Conservation (phyloP, 1,140 invertebrate genomes). For the Antheraea pernyi region DNA sequence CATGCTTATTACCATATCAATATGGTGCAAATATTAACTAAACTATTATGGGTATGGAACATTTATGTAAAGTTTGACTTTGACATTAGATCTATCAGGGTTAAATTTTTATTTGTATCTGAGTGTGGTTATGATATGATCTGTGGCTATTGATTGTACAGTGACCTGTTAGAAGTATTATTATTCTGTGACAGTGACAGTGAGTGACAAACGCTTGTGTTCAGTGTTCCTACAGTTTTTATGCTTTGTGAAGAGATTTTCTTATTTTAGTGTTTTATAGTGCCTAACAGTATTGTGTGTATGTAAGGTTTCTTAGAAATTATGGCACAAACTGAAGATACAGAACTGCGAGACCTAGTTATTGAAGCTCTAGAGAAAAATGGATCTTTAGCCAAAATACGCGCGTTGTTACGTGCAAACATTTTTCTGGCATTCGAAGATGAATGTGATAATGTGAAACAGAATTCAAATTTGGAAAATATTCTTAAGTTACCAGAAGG, state of each 20-base stretch:
- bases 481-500: conserved; percentile 68
- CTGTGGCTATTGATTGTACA: too few relatives aligned
- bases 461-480: conserved; percentile 67
- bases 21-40: too few relatives aligned
- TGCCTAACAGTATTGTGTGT: background rate
- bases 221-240: background rate
- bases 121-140: too few relatives aligned
- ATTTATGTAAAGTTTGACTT: too few relatives aligned
- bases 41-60: too few relatives aligned
- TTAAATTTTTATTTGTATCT: too few relatives aligned
- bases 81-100: too few relatives aligned
- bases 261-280: background rate
- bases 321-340: conserved; percentile 77
- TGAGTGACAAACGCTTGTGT: background rate
- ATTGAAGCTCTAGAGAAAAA: conserved; percentile 77
- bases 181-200: background rate
- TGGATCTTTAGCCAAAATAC: conserved; percentile 75
- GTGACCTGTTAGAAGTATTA: too few relatives aligned
- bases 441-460: conserved; percentile 65
- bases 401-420: conserved; percentile 72
- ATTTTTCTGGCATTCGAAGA: conserved; percentile 76
- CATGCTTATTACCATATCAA: too few relatives aligned
- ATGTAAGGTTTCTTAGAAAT: background rate
- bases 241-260: background rate
- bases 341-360: conserved; percentile 73